A percentile compares a stretch with the other conserved stretches of the same genome.
These are phyloP conservation scores for Cyphomyrus plagiostoma DNA, from an alignment of 2,113 vertebrate species.

Conservation along the genomic window DNA sequence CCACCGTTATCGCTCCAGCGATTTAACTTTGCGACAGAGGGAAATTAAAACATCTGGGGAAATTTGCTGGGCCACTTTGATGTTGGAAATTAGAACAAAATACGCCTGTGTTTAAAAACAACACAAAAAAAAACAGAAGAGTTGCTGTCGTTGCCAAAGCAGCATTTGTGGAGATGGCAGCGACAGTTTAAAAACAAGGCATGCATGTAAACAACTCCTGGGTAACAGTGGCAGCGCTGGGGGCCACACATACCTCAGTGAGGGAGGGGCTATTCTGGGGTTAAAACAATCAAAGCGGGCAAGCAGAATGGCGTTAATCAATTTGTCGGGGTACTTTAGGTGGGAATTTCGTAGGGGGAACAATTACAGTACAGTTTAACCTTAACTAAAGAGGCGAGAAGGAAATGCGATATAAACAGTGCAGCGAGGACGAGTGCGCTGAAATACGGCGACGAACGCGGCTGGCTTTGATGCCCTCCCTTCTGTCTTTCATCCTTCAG, in stretches of 20 bases:
- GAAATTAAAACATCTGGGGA: slow-evolving; percentile 43
- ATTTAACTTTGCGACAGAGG: slow-evolving; percentile 10
- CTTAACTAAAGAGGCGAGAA: neutral
- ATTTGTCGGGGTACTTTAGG: neutral
- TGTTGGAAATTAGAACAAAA: slow-evolving; percentile 56
- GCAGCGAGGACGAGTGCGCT: neutral
- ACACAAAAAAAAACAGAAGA: neutral
- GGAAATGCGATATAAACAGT: neutral
- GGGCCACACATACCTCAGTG: neutral
- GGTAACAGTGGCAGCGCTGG: neutral
- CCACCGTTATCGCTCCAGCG: slow-evolving; percentile 50
- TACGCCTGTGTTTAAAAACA: slow-evolving; percentile 30
- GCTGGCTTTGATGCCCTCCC: neutral
- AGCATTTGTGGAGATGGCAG: neutral
- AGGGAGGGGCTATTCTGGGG: neutral
- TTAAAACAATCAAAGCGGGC: neutral
- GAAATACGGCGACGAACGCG: neutral
- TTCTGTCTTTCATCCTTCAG: neutral
- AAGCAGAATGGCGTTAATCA: neutral
- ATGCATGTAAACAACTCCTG: slow-evolving; percentile 1
- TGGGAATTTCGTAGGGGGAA: neutral
- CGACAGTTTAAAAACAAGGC: slow-evolving; percentile 26
- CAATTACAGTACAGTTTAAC: neutral
- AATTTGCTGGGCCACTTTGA: slow-evolving; percentile 60
- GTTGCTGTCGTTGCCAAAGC: neutral